A percentile compares a stretch with the other conserved stretches of the same genome.
Conservation (phyloP, 2,888 invertebrate genomes). For the Hemistola chrysoprasaria region DNA sequence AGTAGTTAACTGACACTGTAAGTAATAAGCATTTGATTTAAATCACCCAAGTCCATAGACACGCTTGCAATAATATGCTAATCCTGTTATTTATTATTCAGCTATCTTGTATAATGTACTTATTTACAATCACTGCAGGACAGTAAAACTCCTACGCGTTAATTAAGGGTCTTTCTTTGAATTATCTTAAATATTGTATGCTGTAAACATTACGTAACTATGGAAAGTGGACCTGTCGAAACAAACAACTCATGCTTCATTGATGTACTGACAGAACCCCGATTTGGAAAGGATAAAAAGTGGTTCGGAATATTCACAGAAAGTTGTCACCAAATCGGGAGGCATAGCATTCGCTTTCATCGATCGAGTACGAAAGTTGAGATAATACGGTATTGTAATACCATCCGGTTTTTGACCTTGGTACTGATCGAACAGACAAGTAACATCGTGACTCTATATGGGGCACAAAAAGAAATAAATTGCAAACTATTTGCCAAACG, state of each 20-base stretch:
- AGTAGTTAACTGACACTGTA: no score
- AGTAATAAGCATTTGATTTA: conserved; percentile 25
- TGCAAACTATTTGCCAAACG: conserved; percentile 57
- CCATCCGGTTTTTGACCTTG: conserved; percentile 71
- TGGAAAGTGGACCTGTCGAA: conserved; percentile 71
- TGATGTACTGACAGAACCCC: conserved; percentile 67
- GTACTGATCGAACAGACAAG: conserved; percentile 46
- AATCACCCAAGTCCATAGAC: conserved; percentile 27
- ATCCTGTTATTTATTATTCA: conserved; percentile 18
- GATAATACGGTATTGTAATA: conserved; percentile 52
- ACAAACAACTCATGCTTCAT: conserved; percentile 56
- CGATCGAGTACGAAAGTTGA: conserved; percentile 66
- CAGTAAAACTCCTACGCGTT: conserved; percentile 54
- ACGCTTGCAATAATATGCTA: conserved; percentile 24
- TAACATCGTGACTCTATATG: conserved; percentile 62
- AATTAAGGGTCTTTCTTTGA: conserved; percentile 65
- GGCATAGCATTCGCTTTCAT: conserved; percentile 71
- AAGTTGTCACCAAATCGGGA: conserved; percentile 73
- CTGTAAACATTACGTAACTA: conserved; percentile 51
- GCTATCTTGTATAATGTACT: conserved; percentile 19
- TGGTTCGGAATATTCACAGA: conserved; percentile 65
- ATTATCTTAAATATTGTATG: conserved; percentile 51
- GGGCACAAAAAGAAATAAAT: conserved; percentile 61
- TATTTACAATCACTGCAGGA: conserved; percentile 26
- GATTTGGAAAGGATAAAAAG: conserved; percentile 76